Evolutionary conservation across 2,888 invertebrate species (phyloP), one percentile per base, ranked within the genome.

Genomic region (Drosophila phalerata): DNA sequence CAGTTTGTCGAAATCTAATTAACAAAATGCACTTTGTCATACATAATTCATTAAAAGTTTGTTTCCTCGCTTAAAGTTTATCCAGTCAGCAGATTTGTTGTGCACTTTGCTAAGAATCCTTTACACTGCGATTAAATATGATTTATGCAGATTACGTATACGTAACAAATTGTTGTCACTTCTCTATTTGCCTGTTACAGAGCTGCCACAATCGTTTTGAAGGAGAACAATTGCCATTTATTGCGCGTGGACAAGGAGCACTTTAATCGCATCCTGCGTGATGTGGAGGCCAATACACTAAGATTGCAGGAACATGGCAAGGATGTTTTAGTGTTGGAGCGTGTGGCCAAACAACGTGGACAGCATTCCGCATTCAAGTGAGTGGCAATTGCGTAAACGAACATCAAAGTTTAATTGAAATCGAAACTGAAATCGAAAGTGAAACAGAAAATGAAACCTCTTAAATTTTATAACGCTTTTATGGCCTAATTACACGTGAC

Each of bases 271-370:
- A 96, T 96, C 74, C 93, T 96, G 73, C 93, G 96, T 84, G 97
- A 97, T 93, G 97, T 97, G 38, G 97, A 97, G 92, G 96, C 97
- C n/a, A 97, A 97, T 91, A 97, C 97, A 38, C 96, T 97, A 49
- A 93, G 97, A 52, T 93, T 97, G 81, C 96, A 97, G 91, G 97
- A 97, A 90, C 96, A 97, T 89, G 96, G 96, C 43, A 95, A 96
- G 89, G 97, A 97, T 93, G 97, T 97, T 42, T 93, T 97, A 79
- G 95, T 97, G 42, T 93, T 97, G 81, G 97, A 97, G 92, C 96
- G 95, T 91, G 95, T 95, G 81, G 94, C 94, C 60, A 93, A 94
- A 79, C 93, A 94, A 89, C 93, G 93, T 76, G 94, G 94, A 91
- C 92, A 92, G 69, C 92, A 93, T 88, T 92, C 93, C 61, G 92